These are phyloP conservation scores for Lepus townsendii DNA, from an alignment of 2,797 vertebrate genomes.

Conservation along the genomic window DNA sequence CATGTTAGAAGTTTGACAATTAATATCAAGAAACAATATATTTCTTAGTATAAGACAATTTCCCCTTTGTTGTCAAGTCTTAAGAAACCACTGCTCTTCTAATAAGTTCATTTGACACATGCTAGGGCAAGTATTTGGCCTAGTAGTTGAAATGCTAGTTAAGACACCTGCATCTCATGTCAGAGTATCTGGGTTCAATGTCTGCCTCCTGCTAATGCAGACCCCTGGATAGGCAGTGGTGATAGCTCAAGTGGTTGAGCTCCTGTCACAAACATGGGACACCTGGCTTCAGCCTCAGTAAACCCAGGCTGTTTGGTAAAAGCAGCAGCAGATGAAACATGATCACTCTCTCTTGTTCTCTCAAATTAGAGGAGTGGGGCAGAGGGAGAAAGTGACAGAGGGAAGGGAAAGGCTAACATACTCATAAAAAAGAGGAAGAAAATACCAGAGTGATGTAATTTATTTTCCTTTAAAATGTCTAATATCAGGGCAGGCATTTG, in stretches of 20 bases:
- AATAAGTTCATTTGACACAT: conserved; percentile 29
- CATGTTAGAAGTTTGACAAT: conserved; percentile 14
- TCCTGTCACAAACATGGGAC: no score
- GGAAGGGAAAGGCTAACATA: neutral
- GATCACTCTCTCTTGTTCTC: no score
- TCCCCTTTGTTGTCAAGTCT: conserved; percentile 42
- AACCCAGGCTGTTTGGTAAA: no score
- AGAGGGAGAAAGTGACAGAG: neutral
- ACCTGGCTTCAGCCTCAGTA: no score
- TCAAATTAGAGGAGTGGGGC: no score
- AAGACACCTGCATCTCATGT: no score
- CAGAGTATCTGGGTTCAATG: no score
- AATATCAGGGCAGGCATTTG: neutral
- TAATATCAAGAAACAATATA: conserved; percentile 52
- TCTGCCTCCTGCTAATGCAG: no score
- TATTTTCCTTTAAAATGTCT: conserved; percentile 46
- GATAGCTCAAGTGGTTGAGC: no score
- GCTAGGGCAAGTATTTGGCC: neutral
- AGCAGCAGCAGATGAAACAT: no score
- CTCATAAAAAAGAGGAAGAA: conserved; percentile 13
- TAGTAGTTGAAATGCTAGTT: no score
- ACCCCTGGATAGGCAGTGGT: no score
- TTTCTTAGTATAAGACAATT: neutral
- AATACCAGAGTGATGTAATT: neutral
- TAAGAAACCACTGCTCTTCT: conserved; percentile 42